Conservation (phyloP, 2,113 vertebrate species). For the Coreoperca whiteheadi region DNA sequence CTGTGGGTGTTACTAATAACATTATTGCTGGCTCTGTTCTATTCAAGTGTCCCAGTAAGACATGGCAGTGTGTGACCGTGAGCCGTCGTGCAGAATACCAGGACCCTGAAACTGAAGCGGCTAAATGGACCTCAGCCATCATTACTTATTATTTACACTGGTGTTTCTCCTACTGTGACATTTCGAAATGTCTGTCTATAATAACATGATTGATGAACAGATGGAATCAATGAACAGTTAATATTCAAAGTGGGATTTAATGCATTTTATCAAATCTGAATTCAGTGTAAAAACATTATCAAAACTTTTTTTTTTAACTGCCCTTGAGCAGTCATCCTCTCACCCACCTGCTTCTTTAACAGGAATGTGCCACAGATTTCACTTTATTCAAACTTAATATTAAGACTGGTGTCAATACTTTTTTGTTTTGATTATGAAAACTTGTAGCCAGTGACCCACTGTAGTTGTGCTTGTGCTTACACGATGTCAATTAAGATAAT, state of each 20-base stretch:
- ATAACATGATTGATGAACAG: not conserved
- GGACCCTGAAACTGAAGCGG: not conserved
- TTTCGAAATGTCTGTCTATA: not conserved
- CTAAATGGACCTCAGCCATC: not conserved
- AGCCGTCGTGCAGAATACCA: not conserved
- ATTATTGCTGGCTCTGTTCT: no score
- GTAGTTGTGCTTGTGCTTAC: no score
- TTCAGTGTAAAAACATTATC: not conserved
- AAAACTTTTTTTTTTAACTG: not conserved
- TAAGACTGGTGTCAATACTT: not conserved
- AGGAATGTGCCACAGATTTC: not conserved
- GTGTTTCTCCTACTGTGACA: not conserved
- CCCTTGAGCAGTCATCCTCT: not conserved
- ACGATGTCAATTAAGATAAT: not conserved
- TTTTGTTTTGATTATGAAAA: not conserved
- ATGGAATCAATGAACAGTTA: not conserved
- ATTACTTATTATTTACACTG: not conserved
- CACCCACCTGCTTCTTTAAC: not conserved
- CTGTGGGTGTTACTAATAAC: no score
- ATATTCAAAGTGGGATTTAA: not conserved
- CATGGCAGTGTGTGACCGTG: no score
- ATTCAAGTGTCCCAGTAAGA: not conserved
- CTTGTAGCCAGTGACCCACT: not conserved
- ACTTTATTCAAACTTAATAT: not conserved
- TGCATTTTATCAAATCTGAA: conserved; percentile 7